Evolutionary conservation across 1,140 invertebrate genomes (phyloP).

Genomic region (Eriocheir sinensis): DNA sequence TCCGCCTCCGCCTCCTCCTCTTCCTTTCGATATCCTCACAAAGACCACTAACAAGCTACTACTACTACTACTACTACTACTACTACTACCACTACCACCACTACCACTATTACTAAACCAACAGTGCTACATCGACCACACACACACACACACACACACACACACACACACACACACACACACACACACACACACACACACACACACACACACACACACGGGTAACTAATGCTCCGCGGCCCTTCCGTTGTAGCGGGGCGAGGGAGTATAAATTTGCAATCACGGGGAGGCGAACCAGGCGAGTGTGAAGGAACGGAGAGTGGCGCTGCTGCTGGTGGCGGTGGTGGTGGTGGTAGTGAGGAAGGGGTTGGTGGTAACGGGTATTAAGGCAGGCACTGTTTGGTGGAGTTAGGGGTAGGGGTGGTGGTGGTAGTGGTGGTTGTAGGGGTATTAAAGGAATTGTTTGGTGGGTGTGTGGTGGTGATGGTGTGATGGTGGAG

Average conservation of each 20-base stretch:
- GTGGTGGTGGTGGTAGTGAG: neutral
- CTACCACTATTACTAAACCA: neutral
- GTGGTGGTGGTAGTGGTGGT: conserved; percentile 17
- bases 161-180: no score
- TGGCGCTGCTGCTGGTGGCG: neutral
- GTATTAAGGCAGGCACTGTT: no score
- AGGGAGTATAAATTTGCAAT: conserved; percentile 25
- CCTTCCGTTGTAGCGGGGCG: neutral
- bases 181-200: no score
- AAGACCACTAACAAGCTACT: neutral
- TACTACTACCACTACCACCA: neutral
- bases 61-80: no score
- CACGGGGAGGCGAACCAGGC: neutral
- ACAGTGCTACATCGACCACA: no score
- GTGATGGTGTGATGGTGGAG: neutral
- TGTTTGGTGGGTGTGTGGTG: neutral
- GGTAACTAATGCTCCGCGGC: neutral
- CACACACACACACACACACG: neutral
- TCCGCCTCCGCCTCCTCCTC: neutral
- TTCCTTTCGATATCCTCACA: neutral
- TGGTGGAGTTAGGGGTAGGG: neutral
- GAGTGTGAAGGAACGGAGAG: neutral
- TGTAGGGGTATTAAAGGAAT: neutral
- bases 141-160: no score
- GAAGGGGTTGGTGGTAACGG: no score